Evolutionary conservation across 2,888 invertebrate species (phyloP), one percentile per base, ranked within the genome.

Genomic region (Thecocarcelia acutangulata): DNA sequence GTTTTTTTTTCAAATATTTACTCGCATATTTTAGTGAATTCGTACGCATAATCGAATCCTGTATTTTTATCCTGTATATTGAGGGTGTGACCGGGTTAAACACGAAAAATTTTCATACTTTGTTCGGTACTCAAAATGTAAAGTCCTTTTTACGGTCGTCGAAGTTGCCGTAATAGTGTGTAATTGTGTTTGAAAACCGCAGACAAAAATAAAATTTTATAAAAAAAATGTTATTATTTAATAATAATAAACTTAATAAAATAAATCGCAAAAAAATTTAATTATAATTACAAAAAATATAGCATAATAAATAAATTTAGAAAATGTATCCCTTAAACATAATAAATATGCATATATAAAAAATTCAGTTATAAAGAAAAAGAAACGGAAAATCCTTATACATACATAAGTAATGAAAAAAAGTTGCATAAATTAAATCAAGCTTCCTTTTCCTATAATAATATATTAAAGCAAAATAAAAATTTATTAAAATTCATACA

Each of bases 81-180:
- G 90, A 90, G 90, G 90, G 90, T 90, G 90, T 90, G 90, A 90
- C 90, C 90, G 90, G 90, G 89, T 89, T 89, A 89, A 88, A 89
- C 87, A 86, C 85, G 86, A 87, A 87, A 87, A 89, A 87, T 89
- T 89, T 89, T 88, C 89, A 89, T 89, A 89, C 88, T 88, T 87
- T 87, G 87, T 87, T 89, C 86, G 88, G 87, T 88, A 86, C 87
- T 89, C 86, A 88, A 87, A 87, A 90, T 87, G 87, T 87, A 83
- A 87, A 89, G 89, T 87, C 86, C 87, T 85, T 82, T 69, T 77
- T 73, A 80, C 83, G 80, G 82, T 78, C 74, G 70, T 79, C 63
- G 66, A 54, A 69, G 72, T 66, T 70, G 48, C 48, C 52, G 52
- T 78, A 78, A 64, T 78, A 78, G 77, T 72, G 70, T 78, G 56